These are phyloP conservation scores for Astreopora myriophthalma DNA, from an alignment of 64 coral and sea anemone species.

Conservation along the genomic window DNA sequence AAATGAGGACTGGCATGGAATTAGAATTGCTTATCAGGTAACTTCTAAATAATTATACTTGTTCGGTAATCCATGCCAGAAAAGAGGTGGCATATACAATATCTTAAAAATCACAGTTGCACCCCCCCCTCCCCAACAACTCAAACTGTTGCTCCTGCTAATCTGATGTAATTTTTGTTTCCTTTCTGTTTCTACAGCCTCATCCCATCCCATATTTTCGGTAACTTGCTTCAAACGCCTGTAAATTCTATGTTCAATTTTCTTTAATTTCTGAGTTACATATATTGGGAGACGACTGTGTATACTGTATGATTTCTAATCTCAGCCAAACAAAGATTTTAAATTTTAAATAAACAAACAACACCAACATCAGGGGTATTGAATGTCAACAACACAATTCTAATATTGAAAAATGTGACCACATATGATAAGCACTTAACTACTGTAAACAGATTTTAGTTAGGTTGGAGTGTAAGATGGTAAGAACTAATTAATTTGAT, in stretches of 20 bases:
- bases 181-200: background rate
- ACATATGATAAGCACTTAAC: slow-evolving; percentile 1
- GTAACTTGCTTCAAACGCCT: background rate
- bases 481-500: background rate
- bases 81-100: background rate
- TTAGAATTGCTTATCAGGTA: slow-evolving; percentile 59
- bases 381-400: background rate
- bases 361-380: slow-evolving; percentile 3
- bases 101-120: background rate
- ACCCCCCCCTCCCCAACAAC: too few relatives aligned
- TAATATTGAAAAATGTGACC: background rate
- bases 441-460: background rate
- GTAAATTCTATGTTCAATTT: background rate
- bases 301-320: background rate
- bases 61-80: background rate
- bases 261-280: background rate
- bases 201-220: background rate
- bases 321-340: background rate
- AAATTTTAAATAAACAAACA: slow-evolving; percentile 1
- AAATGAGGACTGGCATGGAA: slow-evolving; percentile 79
- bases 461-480: background rate
- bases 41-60: background rate
- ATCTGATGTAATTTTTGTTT: background rate
- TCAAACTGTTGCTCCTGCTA: background rate
- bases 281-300: background rate